Conservation (phyloP, 2,888 invertebrate species). For the Drosophila stalkeri region DNA sequence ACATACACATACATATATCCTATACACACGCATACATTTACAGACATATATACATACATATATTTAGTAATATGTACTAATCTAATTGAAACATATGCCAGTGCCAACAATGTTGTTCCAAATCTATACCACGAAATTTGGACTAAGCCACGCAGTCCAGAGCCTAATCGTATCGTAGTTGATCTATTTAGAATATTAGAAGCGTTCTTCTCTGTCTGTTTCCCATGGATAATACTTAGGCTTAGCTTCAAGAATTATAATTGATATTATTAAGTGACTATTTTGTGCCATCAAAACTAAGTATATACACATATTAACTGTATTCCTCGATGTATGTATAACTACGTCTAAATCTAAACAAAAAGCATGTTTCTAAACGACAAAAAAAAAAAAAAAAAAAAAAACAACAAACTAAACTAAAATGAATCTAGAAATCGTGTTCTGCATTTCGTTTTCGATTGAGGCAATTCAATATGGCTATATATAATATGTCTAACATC, state of each 20-base stretch:
- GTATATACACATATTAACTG: conserved; percentile 17
- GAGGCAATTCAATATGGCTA: background rate
- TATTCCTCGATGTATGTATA: conserved; percentile 50
- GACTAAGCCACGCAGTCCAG: conserved; percentile 15
- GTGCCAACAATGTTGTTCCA: conserved; percentile 76
- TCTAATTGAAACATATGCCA: conserved; percentile 40
- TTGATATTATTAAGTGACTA: conserved; percentile 39
- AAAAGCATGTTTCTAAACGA: conserved; percentile 27
- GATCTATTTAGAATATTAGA: conserved; percentile 13
- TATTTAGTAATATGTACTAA: conserved; percentile 8
- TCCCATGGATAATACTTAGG: conserved; percentile 25
- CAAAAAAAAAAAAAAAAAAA: background rate
- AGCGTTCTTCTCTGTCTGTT: conserved; percentile 12
- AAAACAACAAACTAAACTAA: background rate
- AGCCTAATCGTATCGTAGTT: conserved; percentile 7
- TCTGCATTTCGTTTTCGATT: background rate
- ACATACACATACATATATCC: conserved; percentile 7
- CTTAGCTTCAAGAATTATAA: conserved; percentile 47
- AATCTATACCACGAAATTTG: conserved; percentile 15
- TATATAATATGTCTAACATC: background rate
- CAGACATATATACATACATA: background rate
- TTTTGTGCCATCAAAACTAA: conserved; percentile 42
- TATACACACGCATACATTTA: background rate
- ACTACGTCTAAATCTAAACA: conserved; percentile 6
- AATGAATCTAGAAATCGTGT: background rate